phyloP scores from a whole-genome alignment of 1,140 invertebrate species.

The Monomorium pharaonis region DNA sequence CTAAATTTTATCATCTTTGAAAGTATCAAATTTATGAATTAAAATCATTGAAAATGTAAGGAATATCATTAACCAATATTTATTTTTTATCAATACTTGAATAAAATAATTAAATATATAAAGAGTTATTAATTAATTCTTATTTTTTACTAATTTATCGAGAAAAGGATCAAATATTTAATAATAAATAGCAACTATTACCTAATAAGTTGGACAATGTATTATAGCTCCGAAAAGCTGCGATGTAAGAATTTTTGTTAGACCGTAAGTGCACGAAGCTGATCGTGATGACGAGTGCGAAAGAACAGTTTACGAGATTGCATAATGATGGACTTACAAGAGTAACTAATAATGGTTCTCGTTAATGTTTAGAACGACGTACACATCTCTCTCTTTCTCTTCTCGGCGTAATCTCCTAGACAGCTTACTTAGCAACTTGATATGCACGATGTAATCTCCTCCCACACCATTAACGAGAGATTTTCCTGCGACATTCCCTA shows the following conservation, averaged over 20 bases:
- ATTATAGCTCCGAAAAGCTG: no score
- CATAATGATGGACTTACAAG: constrained; percentile 19
- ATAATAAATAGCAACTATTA: no score
- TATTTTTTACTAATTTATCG: no score
- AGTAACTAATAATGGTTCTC: background rate
- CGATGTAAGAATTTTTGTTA: background rate
- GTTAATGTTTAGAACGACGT: background rate
- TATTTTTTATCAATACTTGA: no score
- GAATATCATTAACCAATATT: no score
- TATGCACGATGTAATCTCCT: background rate
- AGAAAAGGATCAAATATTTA: no score
- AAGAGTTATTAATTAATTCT: no score
- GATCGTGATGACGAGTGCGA: background rate
- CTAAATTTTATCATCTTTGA: no score
- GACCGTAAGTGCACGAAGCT: background rate
- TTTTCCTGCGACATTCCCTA: background rate
- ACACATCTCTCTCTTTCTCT: background rate
- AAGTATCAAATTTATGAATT: no score
- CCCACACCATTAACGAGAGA: background rate
- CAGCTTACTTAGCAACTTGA: background rate
- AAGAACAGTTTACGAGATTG: constrained; percentile 8
- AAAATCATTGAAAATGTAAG: no score
- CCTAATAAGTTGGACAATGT: no score
- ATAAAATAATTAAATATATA: no score
- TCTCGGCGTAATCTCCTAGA: background rate